Percentiles rank a stretch among this genome's conserved stretches.
Evolutionary conservation across 1,140 invertebrate genomes (phyloP).

Genomic region (Drosophila asahinai): DNA sequence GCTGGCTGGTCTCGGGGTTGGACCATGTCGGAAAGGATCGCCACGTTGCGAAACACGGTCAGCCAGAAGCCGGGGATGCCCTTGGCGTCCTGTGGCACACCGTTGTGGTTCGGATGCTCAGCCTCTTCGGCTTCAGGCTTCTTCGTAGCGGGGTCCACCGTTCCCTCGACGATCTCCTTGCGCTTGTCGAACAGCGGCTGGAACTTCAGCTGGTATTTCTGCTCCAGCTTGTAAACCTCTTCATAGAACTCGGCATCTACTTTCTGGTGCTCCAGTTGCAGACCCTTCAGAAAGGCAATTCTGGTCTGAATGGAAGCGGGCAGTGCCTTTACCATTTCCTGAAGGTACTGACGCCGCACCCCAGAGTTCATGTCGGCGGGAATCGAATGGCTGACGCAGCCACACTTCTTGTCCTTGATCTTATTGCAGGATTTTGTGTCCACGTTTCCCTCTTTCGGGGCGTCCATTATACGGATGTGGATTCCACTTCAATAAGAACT

Average conservation of each 20-base stretch:
- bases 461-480: constrained; percentile 58
- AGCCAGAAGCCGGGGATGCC: constrained; percentile 99
- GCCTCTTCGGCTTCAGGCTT: constrained; percentile 87
- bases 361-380: constrained; percentile 81
- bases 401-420: constrained; percentile 57
- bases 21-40: constrained; percentile 95
- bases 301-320: constrained; percentile 92
- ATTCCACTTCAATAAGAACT: constrained; percentile 34
- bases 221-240: constrained; percentile 96
- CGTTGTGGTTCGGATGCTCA: constrained; percentile 89
- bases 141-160: constrained; percentile 94
- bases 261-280: constrained; percentile 94
- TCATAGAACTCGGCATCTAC: constrained; percentile 98
- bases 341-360: constrained; percentile 74
- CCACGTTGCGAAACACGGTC: constrained; percentile 98
- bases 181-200: constrained; percentile 94
- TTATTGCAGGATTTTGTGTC: too few species aligned
- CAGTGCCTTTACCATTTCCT: constrained; percentile 86
- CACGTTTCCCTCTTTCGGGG: background rate
- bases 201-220: constrained; percentile 95
- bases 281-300: constrained; percentile 95
- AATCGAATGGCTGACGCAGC: constrained; percentile 68
- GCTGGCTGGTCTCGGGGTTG: constrained; percentile 98
- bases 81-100: constrained; percentile 88
- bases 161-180: constrained; percentile 91